Conservation (phyloP, 2,113 vertebrate genomes). For the Melanerpes aurifrons region DNA sequence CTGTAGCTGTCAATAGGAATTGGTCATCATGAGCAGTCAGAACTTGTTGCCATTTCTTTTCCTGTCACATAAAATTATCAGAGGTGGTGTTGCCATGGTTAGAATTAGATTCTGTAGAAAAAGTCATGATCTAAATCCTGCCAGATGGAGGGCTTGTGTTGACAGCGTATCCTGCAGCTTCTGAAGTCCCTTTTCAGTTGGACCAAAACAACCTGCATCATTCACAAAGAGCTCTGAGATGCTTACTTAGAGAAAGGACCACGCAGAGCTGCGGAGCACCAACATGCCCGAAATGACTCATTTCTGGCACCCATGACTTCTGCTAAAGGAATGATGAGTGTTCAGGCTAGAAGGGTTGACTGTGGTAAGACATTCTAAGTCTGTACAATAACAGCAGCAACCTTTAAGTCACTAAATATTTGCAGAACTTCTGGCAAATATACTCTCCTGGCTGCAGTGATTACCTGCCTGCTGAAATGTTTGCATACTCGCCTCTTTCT, state of each 20-base stretch:
- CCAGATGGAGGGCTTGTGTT: neutral
- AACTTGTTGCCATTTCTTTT: neutral
- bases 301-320: neutral
- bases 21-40: neutral
- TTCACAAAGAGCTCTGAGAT: neutral
- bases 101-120: neutral
- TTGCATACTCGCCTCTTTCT: conserved; percentile 45
- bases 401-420: conserved; percentile 67
- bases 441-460: conserved; percentile 40
- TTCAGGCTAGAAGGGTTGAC: neutral
- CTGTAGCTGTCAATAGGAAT: neutral
- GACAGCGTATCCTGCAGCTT: neutral
- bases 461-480: conserved; percentile 43
- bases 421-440: conserved; percentile 63
- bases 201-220: neutral
- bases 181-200: neutral
- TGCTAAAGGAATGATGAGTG: neutral
- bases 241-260: neutral
- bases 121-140: neutral
- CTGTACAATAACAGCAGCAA: conserved; percentile 46
- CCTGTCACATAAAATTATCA: neutral
- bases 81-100: neutral
- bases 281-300: neutral
- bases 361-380: neutral
- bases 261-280: neutral